Base-by-base conservation (phyloP, 1,140 invertebrate genomes). In the Mamestra configurata region DNA sequence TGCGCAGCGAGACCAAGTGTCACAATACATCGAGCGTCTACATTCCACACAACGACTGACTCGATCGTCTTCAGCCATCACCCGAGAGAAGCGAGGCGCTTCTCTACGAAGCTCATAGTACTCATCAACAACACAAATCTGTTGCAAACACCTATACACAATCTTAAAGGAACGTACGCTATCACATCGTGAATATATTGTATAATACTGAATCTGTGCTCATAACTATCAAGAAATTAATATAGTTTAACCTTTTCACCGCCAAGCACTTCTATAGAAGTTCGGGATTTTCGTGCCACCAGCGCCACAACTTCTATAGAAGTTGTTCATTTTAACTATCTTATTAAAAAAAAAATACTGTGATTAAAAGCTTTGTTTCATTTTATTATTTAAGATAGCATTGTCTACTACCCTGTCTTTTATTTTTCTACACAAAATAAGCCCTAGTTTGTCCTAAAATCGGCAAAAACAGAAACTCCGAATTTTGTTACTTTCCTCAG, bases 101-200 rank as follows among this genome's bases (percentile, higher is more conserved):
- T 31, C 46, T 27, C 18, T n/a, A 35, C 22, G 46, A 4, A 51
- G 15, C 13, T 13, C 24, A 27, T 35, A 72, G 68, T 37, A 20
- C 49, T 15, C n/a, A 37, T 37, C 59, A 7, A 31, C n/a, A 46
- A 31, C 4, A 72, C 24, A 53, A 72, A 72, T 64, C 46, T 57
- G 71, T 59, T 43, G 35, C 15, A 24, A 59, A 57, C 71, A 40
- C 51, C 71, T 75, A 57, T 43, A 59, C 71, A 75, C 31, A 75
- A 72, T 57, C 35, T 75, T 61, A 76, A 75, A 76, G 73, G 73
- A 76, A 76, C 73, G 73, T 76, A 64, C 43, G 46, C 53, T 76
- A 76, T 76, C 72, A 76, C 72, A 76, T 31, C 6, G 37, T 46
- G 40, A 76, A 61, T 76, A 57, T 24, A 40, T 73, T 31, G 27